phyloP scores from a whole-genome alignment of 2,113 vertebrate genomes.

The Pavo muticus region DNA sequence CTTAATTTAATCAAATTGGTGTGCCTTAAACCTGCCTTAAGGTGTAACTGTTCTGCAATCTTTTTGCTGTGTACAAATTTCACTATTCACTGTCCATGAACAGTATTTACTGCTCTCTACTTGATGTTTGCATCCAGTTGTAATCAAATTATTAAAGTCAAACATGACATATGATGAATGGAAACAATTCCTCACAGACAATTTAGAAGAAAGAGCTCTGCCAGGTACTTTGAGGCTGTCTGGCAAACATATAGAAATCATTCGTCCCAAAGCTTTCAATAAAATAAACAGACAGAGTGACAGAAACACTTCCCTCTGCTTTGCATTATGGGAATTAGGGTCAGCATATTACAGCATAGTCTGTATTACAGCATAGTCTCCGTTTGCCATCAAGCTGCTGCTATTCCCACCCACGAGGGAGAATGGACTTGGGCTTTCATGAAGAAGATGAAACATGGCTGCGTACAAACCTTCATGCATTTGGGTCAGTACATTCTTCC shows the following conservation, averaged over 20 bases:
- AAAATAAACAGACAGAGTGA: background rate
- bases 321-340: background rate
- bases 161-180: background rate
- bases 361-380: accelerated
- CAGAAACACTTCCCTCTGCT: background rate
- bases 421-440: background rate
- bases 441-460: background rate
- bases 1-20: slow-evolving; percentile 13
- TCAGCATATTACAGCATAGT: background rate
- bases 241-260: background rate
- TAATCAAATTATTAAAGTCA: background rate
- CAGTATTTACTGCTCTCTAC: background rate
- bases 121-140: background rate
- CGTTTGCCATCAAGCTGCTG: accelerated
- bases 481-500: background rate
- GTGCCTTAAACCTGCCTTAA: background rate
- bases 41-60: background rate
- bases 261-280: background rate
- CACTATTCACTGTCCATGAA: background rate
- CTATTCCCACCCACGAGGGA: background rate
- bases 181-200: background rate
- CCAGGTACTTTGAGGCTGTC: background rate
- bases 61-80: background rate
- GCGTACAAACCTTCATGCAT: accelerated
- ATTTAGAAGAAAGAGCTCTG: background rate